A percentile compares a stretch with the other conserved stretches of the same genome.
Conservation (phyloP, 2,888 invertebrate genomes). For the Steromphala cineraria region DNA sequence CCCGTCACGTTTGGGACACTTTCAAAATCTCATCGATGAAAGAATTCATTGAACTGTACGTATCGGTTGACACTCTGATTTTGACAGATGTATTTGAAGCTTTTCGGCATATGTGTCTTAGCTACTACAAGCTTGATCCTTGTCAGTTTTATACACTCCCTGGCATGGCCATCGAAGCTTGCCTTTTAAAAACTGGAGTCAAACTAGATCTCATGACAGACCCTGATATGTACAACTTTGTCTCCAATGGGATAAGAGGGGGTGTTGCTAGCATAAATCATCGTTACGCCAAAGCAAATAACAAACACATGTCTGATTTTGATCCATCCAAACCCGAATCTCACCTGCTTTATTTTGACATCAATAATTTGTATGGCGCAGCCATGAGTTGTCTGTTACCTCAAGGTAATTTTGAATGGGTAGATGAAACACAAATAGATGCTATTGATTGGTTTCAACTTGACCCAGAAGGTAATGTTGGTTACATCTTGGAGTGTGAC, state of each 20-base stretch:
- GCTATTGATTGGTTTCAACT: background rate
- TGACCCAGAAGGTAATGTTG: background rate
- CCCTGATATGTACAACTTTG: background rate
- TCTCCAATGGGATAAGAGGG: background rate
- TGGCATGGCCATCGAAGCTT: background rate
- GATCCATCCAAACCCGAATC: background rate
- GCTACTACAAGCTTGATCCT: background rate
- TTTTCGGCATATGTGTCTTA: background rate
- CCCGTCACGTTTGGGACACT: background rate
- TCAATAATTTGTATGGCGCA: background rate
- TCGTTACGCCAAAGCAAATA: background rate
- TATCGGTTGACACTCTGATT: background rate
- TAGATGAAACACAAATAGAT: background rate
- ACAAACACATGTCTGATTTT: background rate
- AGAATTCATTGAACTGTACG: background rate
- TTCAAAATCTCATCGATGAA: background rate
- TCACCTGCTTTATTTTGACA: background rate
- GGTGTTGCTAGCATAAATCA: background rate
- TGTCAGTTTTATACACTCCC: background rate
- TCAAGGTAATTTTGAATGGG: background rate
- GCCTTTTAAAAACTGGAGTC: background rate
- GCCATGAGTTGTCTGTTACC: background rate
- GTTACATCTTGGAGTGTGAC: background rate
- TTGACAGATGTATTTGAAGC: background rate
- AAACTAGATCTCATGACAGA: background rate